Percentiles rank a stretch among this genome's conserved stretches.
Evolutionary conservation across 2,797 vertebrate genomes (phyloP).

Genomic region (Peromyscus eremicus): DNA sequence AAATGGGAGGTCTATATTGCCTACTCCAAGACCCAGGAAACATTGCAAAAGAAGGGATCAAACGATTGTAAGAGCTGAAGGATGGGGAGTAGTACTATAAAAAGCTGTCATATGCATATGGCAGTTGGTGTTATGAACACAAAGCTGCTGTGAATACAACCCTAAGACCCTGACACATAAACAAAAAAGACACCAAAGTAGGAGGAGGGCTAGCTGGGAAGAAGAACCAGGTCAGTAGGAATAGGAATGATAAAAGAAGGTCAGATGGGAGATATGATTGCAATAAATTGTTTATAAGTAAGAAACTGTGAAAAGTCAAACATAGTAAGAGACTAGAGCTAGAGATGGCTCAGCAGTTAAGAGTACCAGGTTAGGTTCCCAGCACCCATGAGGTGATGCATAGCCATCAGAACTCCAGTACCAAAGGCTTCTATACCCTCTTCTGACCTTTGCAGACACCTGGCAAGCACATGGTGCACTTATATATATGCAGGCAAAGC

Average conservation of each 20-base stretch:
- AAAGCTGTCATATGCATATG: neutral
- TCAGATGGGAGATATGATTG: too few species aligned
- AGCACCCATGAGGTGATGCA: neutral
- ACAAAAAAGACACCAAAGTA: neutral
- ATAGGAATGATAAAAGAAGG: neutral
- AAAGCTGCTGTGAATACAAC: neutral
- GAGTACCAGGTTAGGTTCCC: neutral
- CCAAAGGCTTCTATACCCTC: neutral
- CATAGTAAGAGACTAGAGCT: neutral
- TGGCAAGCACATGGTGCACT: neutral
- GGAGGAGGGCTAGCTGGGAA: neutral
- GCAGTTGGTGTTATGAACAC: neutral
- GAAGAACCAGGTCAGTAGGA: neutral
- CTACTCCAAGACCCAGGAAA: neutral
- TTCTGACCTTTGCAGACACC: neutral
- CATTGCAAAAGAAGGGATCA: neutral
- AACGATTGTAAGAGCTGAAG: neutral
- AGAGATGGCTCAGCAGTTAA: neutral
- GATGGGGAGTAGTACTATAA: neutral
- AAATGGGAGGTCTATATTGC: neutral
- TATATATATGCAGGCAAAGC: neutral
- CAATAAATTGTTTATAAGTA: neutral
- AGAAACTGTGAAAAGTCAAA: neutral
- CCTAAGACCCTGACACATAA: neutral
- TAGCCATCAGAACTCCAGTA: neutral